A percentile compares a stretch with the other conserved stretches of the same genome.
phyloP scores from a whole-genome alignment of 2,113 vertebrate genomes.

The Daubentonia madagascariensis region DNA sequence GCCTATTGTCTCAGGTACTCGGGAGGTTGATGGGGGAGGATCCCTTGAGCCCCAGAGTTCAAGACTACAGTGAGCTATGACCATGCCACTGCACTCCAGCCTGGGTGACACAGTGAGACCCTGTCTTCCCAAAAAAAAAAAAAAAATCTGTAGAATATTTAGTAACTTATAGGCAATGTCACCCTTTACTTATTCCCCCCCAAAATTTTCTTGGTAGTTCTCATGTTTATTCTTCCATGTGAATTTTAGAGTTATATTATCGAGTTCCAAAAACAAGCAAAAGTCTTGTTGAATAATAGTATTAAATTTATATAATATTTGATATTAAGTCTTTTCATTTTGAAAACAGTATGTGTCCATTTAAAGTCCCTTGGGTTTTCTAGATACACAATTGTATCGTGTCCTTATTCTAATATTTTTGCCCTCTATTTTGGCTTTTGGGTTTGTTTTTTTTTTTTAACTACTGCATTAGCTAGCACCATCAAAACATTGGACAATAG shows the following conservation, averaged over 20 bases:
- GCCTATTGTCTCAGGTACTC: too few relatives aligned
- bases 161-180: background rate
- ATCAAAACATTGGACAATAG: background rate
- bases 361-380: background rate
- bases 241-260: background rate
- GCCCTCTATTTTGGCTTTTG: background rate
- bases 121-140: too few relatives aligned
- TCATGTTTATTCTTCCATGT: background rate
- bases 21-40: too few relatives aligned
- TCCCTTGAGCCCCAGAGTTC: too few relatives aligned
- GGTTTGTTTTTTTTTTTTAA: background rate
- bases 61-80: too few relatives aligned
- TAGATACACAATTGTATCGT: background rate
- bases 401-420: background rate
- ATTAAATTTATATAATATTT: constrained; percentile 28
- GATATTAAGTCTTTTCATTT: background rate
- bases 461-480: background rate
- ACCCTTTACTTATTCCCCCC: background rate
- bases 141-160: background rate
- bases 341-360: background rate
- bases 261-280: background rate
- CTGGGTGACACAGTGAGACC: too few relatives aligned
- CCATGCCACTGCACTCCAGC: too few relatives aligned
- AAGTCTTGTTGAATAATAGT: background rate
- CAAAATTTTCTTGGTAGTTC: background rate